phyloP scores from a whole-genome alignment of 2,888 invertebrate species.

The Idaea dimidiata region DNA sequence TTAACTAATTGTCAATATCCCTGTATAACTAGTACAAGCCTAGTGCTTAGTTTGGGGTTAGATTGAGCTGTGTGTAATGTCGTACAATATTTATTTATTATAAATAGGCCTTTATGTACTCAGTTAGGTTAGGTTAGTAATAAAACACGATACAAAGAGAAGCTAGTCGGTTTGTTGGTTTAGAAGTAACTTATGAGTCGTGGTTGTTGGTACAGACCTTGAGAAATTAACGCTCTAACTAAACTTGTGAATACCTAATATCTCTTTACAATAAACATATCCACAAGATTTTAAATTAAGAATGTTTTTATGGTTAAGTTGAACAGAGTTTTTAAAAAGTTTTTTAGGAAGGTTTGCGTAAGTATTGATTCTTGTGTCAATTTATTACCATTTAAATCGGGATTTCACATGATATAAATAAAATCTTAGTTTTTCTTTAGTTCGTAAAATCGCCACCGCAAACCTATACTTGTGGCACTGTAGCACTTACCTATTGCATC shows the following conservation, averaged over 20 bases:
- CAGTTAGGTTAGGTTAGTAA: not conserved
- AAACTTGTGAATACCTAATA: constrained; percentile 4
- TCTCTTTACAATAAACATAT: constrained; percentile 5
- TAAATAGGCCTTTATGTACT: not conserved
- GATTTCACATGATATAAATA: too few relatives aligned
- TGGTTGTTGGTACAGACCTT: constrained; percentile 19
- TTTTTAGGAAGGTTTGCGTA: not conserved
- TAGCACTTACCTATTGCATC: not conserved
- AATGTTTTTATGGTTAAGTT: not conserved
- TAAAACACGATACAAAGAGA: constrained; percentile 31
- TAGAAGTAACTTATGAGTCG: constrained; percentile 34
- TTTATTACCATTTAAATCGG: not conserved
- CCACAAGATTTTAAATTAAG: constrained; percentile 2
- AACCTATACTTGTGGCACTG: too few relatives aligned
- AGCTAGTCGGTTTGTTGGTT: constrained; percentile 34
- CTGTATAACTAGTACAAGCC: too few relatives aligned
- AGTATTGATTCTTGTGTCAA: not conserved
- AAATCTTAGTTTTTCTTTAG: too few relatives aligned
- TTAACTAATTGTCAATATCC: too few relatives aligned
- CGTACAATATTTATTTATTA: too few relatives aligned
- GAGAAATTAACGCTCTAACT: constrained; percentile 14
- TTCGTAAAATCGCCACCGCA: too few relatives aligned
- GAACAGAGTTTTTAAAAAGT: not conserved
- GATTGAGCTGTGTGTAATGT: too few relatives aligned
- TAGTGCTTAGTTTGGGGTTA: too few relatives aligned